phyloP scores from a whole-genome alignment of 53 echinoderm and acorn worm genomes.

The Hippasteria phrygiana region DNA sequence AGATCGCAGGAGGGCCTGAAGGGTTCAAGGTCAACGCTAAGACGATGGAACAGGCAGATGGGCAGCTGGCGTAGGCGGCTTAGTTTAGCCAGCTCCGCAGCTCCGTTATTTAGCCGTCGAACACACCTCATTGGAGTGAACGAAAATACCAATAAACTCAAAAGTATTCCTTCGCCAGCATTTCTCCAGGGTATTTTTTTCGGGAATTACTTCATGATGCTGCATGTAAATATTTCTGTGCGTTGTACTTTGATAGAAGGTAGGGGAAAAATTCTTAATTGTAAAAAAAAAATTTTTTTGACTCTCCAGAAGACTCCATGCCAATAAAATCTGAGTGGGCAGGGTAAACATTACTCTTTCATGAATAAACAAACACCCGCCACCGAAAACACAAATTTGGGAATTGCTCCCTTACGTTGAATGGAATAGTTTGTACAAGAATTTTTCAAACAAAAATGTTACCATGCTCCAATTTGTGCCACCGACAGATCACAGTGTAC shows the following conservation, averaged over 20 bases:
- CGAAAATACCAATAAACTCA: neutral
- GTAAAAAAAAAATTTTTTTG: no score
- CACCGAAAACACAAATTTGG: no score
- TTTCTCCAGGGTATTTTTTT: neutral
- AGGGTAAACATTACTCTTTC: no score
- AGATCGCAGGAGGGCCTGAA: slow-evolving; percentile 1
- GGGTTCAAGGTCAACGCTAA: slow-evolving; percentile 46
- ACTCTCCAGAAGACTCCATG: no score
- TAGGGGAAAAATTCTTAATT: neutral
- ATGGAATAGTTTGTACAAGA: no score
- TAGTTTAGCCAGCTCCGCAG: neutral
- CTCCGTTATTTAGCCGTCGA: neutral
- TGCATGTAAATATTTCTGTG: neutral
- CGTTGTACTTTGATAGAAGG: neutral
- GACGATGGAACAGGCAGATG: slow-evolving; percentile 19
- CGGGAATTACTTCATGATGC: neutral
- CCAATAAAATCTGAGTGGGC: no score
- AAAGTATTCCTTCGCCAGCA: neutral
- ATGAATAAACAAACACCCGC: no score
- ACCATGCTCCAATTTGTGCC: no score
- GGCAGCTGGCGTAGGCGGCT: neutral
- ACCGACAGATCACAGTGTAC: no score
- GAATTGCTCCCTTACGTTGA: no score
- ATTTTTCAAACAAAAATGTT: no score
- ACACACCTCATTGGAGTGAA: neutral